Conservation (phyloP, 37 sponge, comb jelly and placozoan species). For the Oscarella lobularis region DNA sequence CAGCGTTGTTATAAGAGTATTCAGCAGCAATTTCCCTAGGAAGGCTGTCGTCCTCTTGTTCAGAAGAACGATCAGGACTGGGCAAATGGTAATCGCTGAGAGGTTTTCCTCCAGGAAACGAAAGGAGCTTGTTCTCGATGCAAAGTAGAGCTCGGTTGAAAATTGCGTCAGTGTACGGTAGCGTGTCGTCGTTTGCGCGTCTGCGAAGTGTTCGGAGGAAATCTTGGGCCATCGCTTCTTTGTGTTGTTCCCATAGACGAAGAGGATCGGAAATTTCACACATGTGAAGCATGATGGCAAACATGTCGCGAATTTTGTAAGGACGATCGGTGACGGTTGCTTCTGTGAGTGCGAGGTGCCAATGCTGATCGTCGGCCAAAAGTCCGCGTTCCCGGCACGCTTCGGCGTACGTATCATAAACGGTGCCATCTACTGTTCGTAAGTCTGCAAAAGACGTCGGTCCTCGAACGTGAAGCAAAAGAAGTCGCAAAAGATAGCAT, state of each 20-base stretch:
- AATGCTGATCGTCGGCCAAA: constrained; percentile 29
- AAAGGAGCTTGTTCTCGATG: too few species aligned
- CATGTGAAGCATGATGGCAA: constrained; percentile 14
- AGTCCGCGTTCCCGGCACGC: constrained; percentile 25
- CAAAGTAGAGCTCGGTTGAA: too few species aligned
- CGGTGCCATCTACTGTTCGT: constrained; percentile 14
- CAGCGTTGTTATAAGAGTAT: too few species aligned
- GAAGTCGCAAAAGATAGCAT: constrained; percentile 23
- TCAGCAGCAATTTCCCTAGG: too few species aligned
- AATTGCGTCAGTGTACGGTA: too few species aligned
- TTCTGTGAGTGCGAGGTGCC: constrained; percentile 24
- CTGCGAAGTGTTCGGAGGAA: constrained; percentile 6
- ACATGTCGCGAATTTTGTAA: constrained; percentile 15
- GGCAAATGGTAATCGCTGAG: too few species aligned
- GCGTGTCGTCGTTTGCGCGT: too few species aligned
- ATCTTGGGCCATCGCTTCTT: constrained; percentile 21
- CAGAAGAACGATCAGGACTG: too few species aligned
- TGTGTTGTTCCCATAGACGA: background rate
- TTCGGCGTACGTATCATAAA: constrained; percentile 21
- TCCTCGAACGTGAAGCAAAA: constrained; percentile 24
- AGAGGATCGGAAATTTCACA: constrained; percentile 16
- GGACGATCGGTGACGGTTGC: constrained; percentile 11
- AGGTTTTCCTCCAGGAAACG: too few species aligned
- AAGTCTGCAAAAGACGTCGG: constrained; percentile 8
- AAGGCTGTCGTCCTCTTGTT: too few species aligned